Base-by-base conservation (phyloP, 2,797 vertebrate species). In the Myripristis jacobus region DNA sequence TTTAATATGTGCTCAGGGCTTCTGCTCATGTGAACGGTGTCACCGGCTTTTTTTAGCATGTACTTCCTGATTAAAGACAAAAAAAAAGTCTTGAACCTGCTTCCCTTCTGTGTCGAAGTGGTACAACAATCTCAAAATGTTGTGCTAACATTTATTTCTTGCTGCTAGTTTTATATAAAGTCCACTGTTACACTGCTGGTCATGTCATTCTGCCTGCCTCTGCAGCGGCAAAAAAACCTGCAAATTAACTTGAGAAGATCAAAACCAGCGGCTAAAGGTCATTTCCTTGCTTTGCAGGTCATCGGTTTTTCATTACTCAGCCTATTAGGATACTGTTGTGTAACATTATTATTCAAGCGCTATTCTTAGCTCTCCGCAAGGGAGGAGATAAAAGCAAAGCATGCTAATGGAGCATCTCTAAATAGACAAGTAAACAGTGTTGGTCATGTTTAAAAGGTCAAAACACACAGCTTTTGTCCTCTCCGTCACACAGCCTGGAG, bases 281-380 rank as follows among this genome's bases (percentile, higher is more conserved):
- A 53, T 27, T 9, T 7, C 7, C 3, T 53, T 11, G 24, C 29
- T 53, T 53, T 52, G 12, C 13, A 27, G 51, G 24, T 53, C 51
- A 53, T 53, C 25, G 8, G 51, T 9, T 53, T 53, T 53, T 27
- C 22, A 29, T 27, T 25, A 21, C 25, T 53, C 50, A 21, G 4
- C 24, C 51, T 27, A 27, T 53, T 25, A 53, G 24, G 6, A 25
- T 27, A 27, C 25, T 53, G 51, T 27, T 53, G 51, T n/a, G 15
- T 27, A 24, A 53, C 24, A 53, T 53, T 53, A 27, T 25, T 16
- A 53, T 18, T 53, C 6, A 25, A 53, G 12, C 16, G 18, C 15
- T 38, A 57, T 55, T 31, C n/a, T 55, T 36, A 56, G 29, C 54
- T 36, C n/a, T 55, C 52, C 52, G 27, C 10, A 9, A 53, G 25